Percentiles rank a stretch among this genome's conserved stretches.
phyloP scores from a whole-genome alignment of 2,888 invertebrate species.

The Hedya salicella region DNA sequence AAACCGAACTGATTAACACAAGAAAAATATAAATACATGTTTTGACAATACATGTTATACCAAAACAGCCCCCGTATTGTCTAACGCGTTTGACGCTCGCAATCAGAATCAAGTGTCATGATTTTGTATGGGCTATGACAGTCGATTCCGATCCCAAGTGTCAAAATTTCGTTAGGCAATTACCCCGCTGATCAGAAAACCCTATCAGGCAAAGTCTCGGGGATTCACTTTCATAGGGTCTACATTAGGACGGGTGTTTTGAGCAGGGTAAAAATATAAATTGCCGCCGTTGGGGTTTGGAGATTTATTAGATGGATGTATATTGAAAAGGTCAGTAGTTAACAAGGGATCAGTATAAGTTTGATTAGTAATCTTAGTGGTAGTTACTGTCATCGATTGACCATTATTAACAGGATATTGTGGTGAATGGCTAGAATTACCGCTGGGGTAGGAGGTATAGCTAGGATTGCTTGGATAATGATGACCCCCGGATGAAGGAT shows the following conservation, averaged over 20 bases:
- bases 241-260: constrained; percentile 47
- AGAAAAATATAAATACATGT: too few relatives aligned
- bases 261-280: constrained; percentile 46
- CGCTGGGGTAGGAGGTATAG: neutral
- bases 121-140: too few relatives aligned
- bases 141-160: too few relatives aligned
- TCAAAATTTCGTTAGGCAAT: too few relatives aligned
- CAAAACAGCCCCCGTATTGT: too few relatives aligned
- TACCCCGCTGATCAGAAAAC: neutral
- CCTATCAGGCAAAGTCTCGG: constrained; percentile 54
- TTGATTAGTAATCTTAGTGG: neutral
- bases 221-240: constrained; percentile 56
- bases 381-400: neutral
- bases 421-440: neutral
- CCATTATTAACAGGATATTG: neutral
- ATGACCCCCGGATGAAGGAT: neutral
- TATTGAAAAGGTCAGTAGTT: constrained; percentile 41
- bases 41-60: too few relatives aligned
- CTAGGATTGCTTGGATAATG: neutral
- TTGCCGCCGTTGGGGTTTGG: constrained; percentile 40
- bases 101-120: too few relatives aligned
- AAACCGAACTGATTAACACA: too few relatives aligned
- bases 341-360: neutral
- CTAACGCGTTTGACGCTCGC: too few relatives aligned
- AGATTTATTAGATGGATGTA: constrained; percentile 43